Conservation (phyloP, 92 coral and sea anemone species). For the Porites divaricata region DNA sequence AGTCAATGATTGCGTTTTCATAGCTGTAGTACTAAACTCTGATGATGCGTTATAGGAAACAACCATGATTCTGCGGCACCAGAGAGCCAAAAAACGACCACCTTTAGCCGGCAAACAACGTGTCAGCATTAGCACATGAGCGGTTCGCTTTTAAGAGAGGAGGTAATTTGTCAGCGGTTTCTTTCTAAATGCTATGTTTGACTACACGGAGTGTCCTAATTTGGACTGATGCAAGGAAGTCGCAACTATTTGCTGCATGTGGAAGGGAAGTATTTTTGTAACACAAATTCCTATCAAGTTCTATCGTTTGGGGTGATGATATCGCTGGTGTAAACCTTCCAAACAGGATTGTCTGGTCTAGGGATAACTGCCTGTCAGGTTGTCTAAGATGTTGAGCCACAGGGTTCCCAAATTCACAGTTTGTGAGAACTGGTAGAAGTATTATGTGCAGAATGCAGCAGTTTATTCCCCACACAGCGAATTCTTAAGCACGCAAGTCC, state of each 20-base stretch:
- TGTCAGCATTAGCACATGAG: constrained; percentile 19
- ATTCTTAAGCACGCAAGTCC: no score
- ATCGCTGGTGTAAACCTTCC: no score
- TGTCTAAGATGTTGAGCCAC: no score
- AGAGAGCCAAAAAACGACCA: constrained; percentile 10
- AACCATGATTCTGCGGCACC: constrained; percentile 39
- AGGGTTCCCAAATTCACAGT: no score
- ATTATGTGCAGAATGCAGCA: no score
- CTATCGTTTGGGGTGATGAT: no score
- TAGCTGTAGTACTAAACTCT: constrained; percentile 30
- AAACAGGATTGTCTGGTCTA: no score
- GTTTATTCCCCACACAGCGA: no score
- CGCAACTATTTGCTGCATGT: background rate
- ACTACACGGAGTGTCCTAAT: background rate
- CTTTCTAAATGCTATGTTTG: background rate
- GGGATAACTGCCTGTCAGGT: no score
- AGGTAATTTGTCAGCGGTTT: constrained; percentile 1
- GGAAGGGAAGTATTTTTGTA: background rate
- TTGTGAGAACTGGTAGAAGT: no score
- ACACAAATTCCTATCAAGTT: background rate
- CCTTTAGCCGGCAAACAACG: constrained; percentile 30
- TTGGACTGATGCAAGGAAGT: background rate
- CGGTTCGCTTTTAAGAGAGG: background rate
- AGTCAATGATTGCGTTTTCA: constrained; percentile 76
- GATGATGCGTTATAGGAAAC: constrained; percentile 15